A percentile compares a stretch with the other conserved stretches of the same genome.
Evolutionary conservation across 2,888 invertebrate species (phyloP).

Genomic region (Junonia oenone): DNA sequence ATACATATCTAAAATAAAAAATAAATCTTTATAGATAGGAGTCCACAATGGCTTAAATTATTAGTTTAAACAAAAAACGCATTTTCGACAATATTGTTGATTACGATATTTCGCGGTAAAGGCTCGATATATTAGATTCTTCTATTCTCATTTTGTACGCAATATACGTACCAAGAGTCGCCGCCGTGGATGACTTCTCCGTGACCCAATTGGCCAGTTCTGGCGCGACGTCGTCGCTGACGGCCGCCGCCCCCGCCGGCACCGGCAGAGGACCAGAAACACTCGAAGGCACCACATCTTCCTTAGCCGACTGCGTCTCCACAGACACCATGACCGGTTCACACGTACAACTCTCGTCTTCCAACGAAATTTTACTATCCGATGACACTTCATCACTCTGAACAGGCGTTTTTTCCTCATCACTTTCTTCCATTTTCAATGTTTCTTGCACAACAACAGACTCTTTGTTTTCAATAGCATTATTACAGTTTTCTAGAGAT

Average conservation of each 20-base stretch:
- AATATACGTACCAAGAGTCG: background rate
- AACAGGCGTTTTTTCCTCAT: background rate
- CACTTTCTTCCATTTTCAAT: slow-evolving; percentile 25
- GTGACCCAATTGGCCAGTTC: slow-evolving; percentile 35
- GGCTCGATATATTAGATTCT: too few relatives aligned
- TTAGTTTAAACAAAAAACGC: too few relatives aligned
- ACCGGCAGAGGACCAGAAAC: slow-evolving; percentile 56
- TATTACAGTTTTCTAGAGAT: slow-evolving; percentile 22
- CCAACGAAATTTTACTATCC: slow-evolving; percentile 8
- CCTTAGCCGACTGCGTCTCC: slow-evolving; percentile 25
- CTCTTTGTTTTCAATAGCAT: slow-evolving; percentile 18
- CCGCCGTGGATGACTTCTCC: slow-evolving; percentile 29
- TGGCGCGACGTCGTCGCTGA: slow-evolving; percentile 31
- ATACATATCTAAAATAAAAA: too few relatives aligned
- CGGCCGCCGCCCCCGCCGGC: slow-evolving; percentile 51
- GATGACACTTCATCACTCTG: background rate
- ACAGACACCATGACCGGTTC: slow-evolving; percentile 24
- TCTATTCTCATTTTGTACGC: too few relatives aligned
- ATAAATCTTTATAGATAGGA: too few relatives aligned
- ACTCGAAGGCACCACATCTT: slow-evolving; percentile 16
- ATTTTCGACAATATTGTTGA: too few relatives aligned
- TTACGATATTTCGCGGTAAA: too few relatives aligned
- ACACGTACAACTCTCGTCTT: slow-evolving; percentile 26
- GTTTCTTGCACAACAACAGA: background rate
- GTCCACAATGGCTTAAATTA: too few relatives aligned